phyloP scores from a whole-genome alignment of 2,888 invertebrate genomes.

The Trichopoda pennipes region DNA sequence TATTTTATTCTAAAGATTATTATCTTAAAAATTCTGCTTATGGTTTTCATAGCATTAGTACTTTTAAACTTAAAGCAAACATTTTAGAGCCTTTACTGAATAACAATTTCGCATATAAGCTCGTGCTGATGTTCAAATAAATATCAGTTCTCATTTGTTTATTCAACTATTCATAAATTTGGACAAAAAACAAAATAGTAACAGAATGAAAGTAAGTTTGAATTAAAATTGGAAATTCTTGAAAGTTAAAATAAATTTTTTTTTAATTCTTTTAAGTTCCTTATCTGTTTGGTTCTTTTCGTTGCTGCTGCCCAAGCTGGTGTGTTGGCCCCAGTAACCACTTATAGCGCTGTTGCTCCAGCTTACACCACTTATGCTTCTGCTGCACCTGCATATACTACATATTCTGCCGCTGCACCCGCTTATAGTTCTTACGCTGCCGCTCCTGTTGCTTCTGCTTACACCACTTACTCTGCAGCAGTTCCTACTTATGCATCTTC shows the following conservation, averaged over 20 bases:
- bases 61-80: too few relatives aligned
- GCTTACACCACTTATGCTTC: slow-evolving; percentile 63
- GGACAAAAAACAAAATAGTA: not conserved
- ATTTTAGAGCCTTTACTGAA: not conserved
- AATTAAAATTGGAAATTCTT: not conserved
- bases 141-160: slow-evolving; percentile 54
- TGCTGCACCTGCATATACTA: slow-evolving; percentile 63
- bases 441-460: slow-evolving; percentile 54
- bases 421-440: slow-evolving; percentile 63
- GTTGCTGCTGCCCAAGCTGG: slow-evolving; percentile 76
- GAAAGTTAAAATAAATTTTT: not conserved
- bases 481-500: slow-evolving; percentile 47
- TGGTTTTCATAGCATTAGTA: too few relatives aligned
- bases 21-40: slow-evolving; percentile 27
- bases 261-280: slow-evolving; percentile 70
- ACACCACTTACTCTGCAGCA: slow-evolving; percentile 43
- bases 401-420: slow-evolving; percentile 70
- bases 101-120: slow-evolving; percentile 51
- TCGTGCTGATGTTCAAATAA: not conserved
- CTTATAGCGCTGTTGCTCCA: slow-evolving; percentile 69
- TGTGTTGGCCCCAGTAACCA: slow-evolving; percentile 67
- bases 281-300: slow-evolving; percentile 76
- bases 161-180: not conserved
- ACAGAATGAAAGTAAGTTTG: slow-evolving; percentile 55
- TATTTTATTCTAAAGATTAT: not conserved